phyloP scores from a whole-genome alignment of 1,140 invertebrate genomes.

The Chymomyza costata region DNA sequence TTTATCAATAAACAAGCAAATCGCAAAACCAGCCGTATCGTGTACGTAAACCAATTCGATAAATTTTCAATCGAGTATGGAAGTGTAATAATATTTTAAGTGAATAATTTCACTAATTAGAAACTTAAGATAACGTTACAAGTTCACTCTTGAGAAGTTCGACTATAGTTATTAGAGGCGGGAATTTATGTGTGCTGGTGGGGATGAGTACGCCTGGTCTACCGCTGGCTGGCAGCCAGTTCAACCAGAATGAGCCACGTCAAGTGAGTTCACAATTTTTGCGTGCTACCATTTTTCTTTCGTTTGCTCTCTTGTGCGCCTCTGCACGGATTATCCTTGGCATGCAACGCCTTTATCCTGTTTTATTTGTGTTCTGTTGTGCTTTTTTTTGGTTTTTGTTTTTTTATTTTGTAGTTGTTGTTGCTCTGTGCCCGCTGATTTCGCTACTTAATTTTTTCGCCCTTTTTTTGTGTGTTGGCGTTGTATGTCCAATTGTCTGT shows the following conservation, averaged over 20 bases:
- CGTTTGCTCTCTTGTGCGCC: conserved; percentile 3
- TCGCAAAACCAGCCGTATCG: too few species aligned
- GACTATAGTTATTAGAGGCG: too few species aligned
- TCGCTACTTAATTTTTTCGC: conserved; percentile 68
- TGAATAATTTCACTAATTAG: too few species aligned
- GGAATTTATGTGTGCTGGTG: too few species aligned
- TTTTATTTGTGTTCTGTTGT: conserved; percentile 60
- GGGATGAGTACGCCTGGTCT: background rate
- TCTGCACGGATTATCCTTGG: conserved; percentile 60
- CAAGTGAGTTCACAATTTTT: conserved; percentile 72
- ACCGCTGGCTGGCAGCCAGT: conserved; percentile 19
- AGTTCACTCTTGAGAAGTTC: too few species aligned
- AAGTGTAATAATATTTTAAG: too few species aligned
- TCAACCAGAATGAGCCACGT: conserved; percentile 65
- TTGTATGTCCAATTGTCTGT: conserved; percentile 6
- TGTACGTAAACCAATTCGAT: too few species aligned
- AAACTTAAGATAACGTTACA: too few species aligned
- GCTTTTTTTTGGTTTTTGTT: conserved; percentile 10
- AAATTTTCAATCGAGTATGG: too few species aligned
- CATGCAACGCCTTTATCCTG: conserved; percentile 71
- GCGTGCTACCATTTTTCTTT: conserved; percentile 69
- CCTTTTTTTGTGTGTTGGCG: conserved; percentile 47
- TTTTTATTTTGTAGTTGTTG: conserved; percentile 8
- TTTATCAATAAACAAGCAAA: too few species aligned
- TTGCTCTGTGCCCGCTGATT: conserved; percentile 56